Percentiles rank a stretch among this genome's conserved stretches.
phyloP scores from a whole-genome alignment of 2,113 vertebrate species.

The Zonotrichia leucophrys region DNA sequence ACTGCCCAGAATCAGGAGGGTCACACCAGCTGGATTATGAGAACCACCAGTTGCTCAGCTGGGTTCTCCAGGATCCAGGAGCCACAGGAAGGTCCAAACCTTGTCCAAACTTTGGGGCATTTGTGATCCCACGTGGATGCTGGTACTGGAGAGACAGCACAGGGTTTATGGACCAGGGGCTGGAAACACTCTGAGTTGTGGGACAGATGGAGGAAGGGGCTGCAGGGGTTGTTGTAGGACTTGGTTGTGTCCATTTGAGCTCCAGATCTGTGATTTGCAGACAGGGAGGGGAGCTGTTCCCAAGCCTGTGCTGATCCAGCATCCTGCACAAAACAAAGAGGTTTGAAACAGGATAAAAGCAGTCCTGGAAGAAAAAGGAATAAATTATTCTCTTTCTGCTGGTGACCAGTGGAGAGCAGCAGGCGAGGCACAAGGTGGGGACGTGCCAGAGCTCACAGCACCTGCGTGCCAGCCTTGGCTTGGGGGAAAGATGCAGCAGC shows the following conservation, averaged over 20 bases:
- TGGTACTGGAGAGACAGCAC: not conserved
- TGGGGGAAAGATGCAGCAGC: not conserved
- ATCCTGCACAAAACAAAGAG: not conserved
- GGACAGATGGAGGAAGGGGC: not conserved
- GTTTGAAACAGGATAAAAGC: not conserved
- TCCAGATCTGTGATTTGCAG: not conserved
- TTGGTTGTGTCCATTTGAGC: not conserved
- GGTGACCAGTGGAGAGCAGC: not conserved
- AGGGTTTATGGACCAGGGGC: not conserved
- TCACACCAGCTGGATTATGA: not conserved
- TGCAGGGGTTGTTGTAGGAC: not conserved
- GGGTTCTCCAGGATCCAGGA: not conserved
- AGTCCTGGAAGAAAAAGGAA: not conserved
- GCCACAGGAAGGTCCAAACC: not conserved
- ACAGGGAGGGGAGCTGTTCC: not conserved
- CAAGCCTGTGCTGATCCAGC: not conserved
- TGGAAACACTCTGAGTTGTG: not conserved
- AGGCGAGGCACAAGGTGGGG: not conserved
- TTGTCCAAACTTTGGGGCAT: fast-evolving
- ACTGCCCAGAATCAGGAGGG: not conserved
- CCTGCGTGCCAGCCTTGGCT: not conserved
- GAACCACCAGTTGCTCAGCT: not conserved
- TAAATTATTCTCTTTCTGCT: not conserved
- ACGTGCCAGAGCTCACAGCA: not conserved
- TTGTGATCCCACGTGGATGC: fast-evolving